Base-by-base conservation (phyloP, 2,888 invertebrate species). In the Apoda limacodes region DNA sequence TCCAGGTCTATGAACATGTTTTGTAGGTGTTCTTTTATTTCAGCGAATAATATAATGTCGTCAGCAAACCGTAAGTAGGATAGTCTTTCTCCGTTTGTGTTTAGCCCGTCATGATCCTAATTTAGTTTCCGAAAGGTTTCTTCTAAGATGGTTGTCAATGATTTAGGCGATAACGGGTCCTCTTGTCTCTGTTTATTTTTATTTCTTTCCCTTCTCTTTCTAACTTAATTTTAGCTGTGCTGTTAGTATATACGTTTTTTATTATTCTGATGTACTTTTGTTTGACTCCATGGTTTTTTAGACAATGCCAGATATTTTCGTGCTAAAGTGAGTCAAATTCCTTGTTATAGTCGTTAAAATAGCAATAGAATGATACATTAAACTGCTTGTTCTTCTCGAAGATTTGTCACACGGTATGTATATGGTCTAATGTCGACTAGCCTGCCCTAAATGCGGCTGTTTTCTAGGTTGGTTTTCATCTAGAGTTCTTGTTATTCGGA, bases 201-300 rank as follows among this genome's bases (percentile, higher is more conserved):
- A 6, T 19, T 19, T 20, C 23, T 22, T 13, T 23, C 22, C 11
- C 13, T 13, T 2, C 29, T 12, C 15, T 20, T 14, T 10, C 9
- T 29, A 19, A 11, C n/a, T n/a, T 19, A 2, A 22, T 23, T 22
- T 9, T 23, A 10, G 22, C 22, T 22, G 23, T 13, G 14, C 29
- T 29, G 22, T 29, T 22, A 12, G 29, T 9, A 23, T 29, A 29
- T 28, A 28, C n/a, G n/a, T 28, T 20, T 22, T 28, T 28, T n/a
- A 28, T 11, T 20, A 20, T 28, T 22, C 13, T 22, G 9, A 23
- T 29, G 22, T 29, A 29, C n/a, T 22, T 20, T 13, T 22, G 13
- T 14, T 29, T 17, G 22, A 29, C 15, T 9, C 13, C 22, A 11
- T 11, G 22, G 19, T 9, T 20, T 22, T 19, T 10, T 14, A 23